A percentile compares a stretch with the other conserved stretches of the same genome.
Conservation (phyloP, 2,113 vertebrate species). For the Numenius arquata region DNA sequence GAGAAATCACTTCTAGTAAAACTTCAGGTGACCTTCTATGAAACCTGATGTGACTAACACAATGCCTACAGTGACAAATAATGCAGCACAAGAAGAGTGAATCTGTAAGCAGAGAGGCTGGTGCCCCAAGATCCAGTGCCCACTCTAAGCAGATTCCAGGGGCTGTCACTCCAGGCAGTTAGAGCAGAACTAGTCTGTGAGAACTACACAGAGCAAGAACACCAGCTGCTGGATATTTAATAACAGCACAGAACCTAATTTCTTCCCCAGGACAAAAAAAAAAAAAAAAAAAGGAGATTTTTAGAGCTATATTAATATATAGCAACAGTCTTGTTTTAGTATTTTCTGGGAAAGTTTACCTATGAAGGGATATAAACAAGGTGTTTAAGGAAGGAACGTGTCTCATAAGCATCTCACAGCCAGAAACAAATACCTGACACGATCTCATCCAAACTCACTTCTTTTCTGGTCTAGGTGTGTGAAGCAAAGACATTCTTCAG, state of each 20-base stretch:
- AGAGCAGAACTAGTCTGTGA: not conserved
- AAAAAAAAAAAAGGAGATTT: not conserved
- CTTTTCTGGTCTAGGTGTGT: not conserved
- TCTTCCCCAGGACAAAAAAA: not conserved
- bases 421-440: not conserved
- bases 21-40: not conserved
- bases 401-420: not conserved
- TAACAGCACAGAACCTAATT: not conserved
- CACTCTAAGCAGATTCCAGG: no score
- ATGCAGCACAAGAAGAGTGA: not conserved
- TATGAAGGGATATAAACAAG: not conserved
- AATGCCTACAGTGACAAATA: fast-evolving
- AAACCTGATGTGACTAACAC: not conserved
- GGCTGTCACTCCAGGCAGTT: not conserved
- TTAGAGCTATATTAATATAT: not conserved
- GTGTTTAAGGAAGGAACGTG: not conserved
- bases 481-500: not conserved
- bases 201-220: not conserved
- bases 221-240: not conserved
- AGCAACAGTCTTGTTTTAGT: not conserved
- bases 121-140: not conserved
- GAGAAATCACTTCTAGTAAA: not conserved
- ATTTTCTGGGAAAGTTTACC: not conserved
- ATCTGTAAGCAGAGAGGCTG: not conserved
- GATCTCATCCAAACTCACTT: not conserved